Evolutionary conservation across 2,797 vertebrate genomes (phyloP).

Genomic region (Bufotes viridis): DNA sequence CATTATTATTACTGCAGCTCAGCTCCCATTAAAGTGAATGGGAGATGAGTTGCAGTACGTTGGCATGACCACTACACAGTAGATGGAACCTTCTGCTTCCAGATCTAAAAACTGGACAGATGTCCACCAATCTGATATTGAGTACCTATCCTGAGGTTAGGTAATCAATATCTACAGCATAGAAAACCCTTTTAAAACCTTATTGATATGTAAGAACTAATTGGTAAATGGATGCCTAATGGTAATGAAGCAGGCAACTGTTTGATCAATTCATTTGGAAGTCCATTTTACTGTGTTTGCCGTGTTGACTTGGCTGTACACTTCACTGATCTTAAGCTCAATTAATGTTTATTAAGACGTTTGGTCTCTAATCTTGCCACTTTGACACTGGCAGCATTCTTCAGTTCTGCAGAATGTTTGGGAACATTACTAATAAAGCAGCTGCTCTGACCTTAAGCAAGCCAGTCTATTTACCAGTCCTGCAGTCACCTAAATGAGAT

Average conservation of each 20-base stretch:
- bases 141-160: too few species aligned
- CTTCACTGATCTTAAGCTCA: not conserved
- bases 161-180: too few species aligned
- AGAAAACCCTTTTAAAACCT: not conserved
- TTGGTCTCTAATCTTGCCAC: not conserved
- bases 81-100: too few species aligned
- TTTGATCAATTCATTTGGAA: not conserved
- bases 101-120: too few species aligned
- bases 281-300: not conserved
- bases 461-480: not conserved
- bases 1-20: too few species aligned
- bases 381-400: constrained; percentile 22
- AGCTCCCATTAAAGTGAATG: too few species aligned
- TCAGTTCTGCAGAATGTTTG: not conserved
- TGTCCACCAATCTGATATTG: too few species aligned
- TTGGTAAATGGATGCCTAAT: too few species aligned
- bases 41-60: too few species aligned
- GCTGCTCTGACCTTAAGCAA: constrained; percentile 12
- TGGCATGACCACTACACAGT: too few species aligned
- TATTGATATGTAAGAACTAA: not conserved
- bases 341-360: constrained; percentile 14
- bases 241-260: not conserved
- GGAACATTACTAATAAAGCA: constrained; percentile 25
- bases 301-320: not conserved
- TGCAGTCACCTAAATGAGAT: not conserved